Base-by-base conservation (phyloP, 2,888 invertebrate species). In the Spodoptera exigua region DNA sequence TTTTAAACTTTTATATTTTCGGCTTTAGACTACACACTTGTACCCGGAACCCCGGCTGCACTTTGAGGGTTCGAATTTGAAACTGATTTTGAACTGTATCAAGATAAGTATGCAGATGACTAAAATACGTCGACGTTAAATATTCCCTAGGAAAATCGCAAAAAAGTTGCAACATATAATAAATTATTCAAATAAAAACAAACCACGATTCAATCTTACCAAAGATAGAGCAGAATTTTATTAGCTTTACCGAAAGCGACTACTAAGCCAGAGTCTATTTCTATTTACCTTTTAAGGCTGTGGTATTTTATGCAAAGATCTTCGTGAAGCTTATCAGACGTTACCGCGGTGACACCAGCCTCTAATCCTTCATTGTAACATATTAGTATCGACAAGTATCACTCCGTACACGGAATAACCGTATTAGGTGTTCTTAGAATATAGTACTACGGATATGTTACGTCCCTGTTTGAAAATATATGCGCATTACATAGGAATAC, bases 361-460 rank as follows among this genome's bases (percentile, higher is more conserved):
- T 18, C 37, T 69, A 55, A 55, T 64, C 36, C 11, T 35, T 70
- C n/a, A 46, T 48, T 48, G 17, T 17, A 46, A 64, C 27, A 40
- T 37, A 63, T 47, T 41, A 16, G 18, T 16, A 39, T 47, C 40
- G 34, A 37, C 12, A 13, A 32, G 34, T 32, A 36, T 49, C 35
- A 57, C 18, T 27, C 39, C 9, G 27, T 44, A 65, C 51, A 39
- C 16, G 46, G 57, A 57, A 57, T 47, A 17, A 36, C 39, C 58
- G 46, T 48, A 71, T 67, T 57, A 57, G 72, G 51, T 39, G 7
- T 57, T 65, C 72, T 47, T 10, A 2, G 57, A 64, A 64, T 16
- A 41, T 65, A 46, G 46, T 32, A 34, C 46, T 41, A 52, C 12
- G 9, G 21, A 34, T 44, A 52, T 46, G 40, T 47, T 66, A 65